Base-by-base conservation (phyloP, 2,797 vertebrate species). In the Sarcophilus harrisii region DNA sequence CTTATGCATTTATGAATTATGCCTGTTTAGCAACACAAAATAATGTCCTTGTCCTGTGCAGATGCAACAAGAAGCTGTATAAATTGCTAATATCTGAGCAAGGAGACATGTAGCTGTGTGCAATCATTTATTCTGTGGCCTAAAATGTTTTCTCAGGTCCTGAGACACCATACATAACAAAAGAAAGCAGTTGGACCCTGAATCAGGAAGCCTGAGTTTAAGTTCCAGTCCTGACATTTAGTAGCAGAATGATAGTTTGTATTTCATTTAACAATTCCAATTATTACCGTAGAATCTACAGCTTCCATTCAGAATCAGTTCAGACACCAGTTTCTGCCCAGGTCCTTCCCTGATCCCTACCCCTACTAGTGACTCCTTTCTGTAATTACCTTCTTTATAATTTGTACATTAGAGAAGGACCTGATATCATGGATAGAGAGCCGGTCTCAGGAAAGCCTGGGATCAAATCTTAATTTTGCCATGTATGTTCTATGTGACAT, bases 11-110 rank as follows among this genome's bases (percentile, higher is more conserved):
- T 97, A 94, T 96, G 97, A 98, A 96, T 95, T 98, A 91, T 59
- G 59, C 89, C 97, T 97, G 94, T 94, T 97, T 96, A 54, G 92
- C 97, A 98, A 96, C 58, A 96, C 90, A 96, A 94, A 94, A 87
- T 92, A 95, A 90, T 87, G 91, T 90, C 52, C 96, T 93, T 92
- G 24, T 60, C 96, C 32, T 96, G 94, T 94, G 92, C 97, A 32
- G 95, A 45, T 87, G 92, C 66, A 96, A 66, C 95, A 90, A 97
- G 95, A 96, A 93, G 89, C 96, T 96, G 97, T 93, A 96, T 95
- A 97, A 96, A 97, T 97, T 94, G 96, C 93, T 95, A 92, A 91
- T 96, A 81, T 97, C 98, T 98, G 94, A 55, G 29, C 30, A 92
- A 96, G 81, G 90, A n/a, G 0, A 90, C 21, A 91, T 60, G 45